Conservation (phyloP, 1,140 invertebrate genomes). For the Drosophila nigrodunni region DNA sequence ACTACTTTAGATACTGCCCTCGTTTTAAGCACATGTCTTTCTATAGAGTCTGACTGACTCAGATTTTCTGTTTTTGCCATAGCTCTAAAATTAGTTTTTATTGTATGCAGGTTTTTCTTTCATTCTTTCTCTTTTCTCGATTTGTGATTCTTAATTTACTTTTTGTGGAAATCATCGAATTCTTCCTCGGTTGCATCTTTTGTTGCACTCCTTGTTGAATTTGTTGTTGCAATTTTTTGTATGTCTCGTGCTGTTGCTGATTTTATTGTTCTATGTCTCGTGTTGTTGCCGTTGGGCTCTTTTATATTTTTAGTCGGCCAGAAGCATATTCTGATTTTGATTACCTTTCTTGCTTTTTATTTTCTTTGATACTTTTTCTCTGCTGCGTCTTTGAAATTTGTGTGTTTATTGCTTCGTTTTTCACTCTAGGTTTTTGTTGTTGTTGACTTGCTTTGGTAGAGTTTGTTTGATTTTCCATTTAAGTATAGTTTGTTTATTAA, state of each 20-base stretch:
- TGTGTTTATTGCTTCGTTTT: constrained; percentile 39
- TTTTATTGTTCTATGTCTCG: constrained; percentile 42
- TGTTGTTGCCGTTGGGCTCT: constrained; percentile 62
- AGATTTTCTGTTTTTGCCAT: constrained; percentile 57
- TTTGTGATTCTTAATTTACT: constrained; percentile 74
- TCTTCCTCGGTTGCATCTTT: constrained; percentile 27
- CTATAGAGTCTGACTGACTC: constrained; percentile 60
- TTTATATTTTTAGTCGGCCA: constrained; percentile 74
- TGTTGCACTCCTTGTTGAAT: constrained; percentile 54
- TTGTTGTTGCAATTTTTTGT: constrained; percentile 33
- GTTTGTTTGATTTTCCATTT: constrained; percentile 81
- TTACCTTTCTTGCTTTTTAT: constrained; percentile 50
- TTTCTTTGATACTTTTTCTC: not conserved
- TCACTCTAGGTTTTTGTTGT: constrained; percentile 37
- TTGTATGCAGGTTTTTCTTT: constrained; percentile 71
- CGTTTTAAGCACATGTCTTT: constrained; percentile 26
- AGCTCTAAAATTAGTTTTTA: constrained; percentile 79
- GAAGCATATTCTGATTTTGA: constrained; percentile 64
- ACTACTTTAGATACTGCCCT: constrained; percentile 10
- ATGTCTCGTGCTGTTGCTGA: constrained; percentile 59
- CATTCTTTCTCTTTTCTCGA: constrained; percentile 50
- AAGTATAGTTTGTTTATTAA: constrained; percentile 79
- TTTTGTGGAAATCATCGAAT: constrained; percentile 70
- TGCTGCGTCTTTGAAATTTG: constrained; percentile 62
- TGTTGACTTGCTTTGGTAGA: constrained; percentile 58